Evolutionary conservation across 2,888 invertebrate genomes (phyloP).

Genomic region (Apoderus coryli): DNA sequence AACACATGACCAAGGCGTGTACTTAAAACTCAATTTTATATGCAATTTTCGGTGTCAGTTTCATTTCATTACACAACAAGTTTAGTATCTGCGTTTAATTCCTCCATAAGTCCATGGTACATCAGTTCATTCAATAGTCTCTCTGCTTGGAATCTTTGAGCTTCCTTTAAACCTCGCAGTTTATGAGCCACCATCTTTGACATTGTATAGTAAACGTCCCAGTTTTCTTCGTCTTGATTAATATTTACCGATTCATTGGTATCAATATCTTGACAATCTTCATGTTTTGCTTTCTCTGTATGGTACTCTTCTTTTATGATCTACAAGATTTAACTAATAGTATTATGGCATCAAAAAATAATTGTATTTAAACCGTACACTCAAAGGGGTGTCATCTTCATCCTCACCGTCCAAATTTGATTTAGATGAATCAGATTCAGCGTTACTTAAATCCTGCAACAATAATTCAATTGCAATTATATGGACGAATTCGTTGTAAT

Average conservation of each 20-base stretch:
- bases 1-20: too few relatives aligned
- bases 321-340: too few relatives aligned
- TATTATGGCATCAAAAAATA: too few relatives aligned
- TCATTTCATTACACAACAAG: constrained; percentile 13
- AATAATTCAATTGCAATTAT: too few relatives aligned
- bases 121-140: constrained; percentile 19
- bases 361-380: too few relatives aligned
- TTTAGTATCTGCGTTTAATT: constrained; percentile 16
- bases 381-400: too few relatives aligned
- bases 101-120: constrained; percentile 23
- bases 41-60: too few relatives aligned
- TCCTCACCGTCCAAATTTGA: too few relatives aligned
- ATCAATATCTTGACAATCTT: constrained; percentile 11
- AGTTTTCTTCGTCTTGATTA: constrained; percentile 10
- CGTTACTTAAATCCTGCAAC: too few relatives aligned
- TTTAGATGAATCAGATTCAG: too few relatives aligned
- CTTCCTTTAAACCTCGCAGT: constrained; percentile 19
- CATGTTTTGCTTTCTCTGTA: not conserved
- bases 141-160: constrained; percentile 19
- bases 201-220: constrained; percentile 20
- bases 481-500: too few relatives aligned
- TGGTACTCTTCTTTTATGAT: not conserved
- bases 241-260: constrained; percentile 14
- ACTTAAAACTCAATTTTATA: too few relatives aligned
- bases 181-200: constrained; percentile 20